A percentile compares a stretch with the other conserved stretches of the same genome.
phyloP scores from a whole-genome alignment of 2,113 vertebrate species.

The Limanda limanda region DNA sequence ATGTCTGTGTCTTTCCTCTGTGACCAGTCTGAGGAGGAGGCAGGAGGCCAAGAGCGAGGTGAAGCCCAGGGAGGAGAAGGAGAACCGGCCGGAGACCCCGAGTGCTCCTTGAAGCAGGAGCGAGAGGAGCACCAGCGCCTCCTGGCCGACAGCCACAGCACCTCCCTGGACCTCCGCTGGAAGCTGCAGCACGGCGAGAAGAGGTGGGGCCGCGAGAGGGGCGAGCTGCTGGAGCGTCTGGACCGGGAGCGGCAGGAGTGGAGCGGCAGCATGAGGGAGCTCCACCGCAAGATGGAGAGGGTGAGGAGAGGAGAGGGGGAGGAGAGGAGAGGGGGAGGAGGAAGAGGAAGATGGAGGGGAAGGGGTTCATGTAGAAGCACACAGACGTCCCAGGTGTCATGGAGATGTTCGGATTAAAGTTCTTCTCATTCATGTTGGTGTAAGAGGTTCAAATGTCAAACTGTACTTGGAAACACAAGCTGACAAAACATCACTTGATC shows the following conservation, averaged over 20 bases:
- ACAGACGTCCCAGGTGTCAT: background rate
- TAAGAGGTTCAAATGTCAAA: too few relatives aligned
- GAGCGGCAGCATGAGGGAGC: constrained; percentile 88
- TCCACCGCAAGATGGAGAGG: constrained; percentile 89
- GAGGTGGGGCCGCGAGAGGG: constrained; percentile 90
- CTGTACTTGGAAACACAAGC: too few relatives aligned
- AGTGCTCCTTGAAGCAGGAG: constrained; percentile 82
- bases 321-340: background rate
- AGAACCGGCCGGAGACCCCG: constrained; percentile 46
- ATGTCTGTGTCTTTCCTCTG: constrained; percentile 10
- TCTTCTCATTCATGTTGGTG: too few relatives aligned
- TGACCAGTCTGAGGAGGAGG: constrained; percentile 69
- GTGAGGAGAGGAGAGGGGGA: constrained; percentile 69
- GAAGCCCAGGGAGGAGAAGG: constrained; percentile 59
- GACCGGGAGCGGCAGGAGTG: constrained; percentile 89
- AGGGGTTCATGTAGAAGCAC: too few relatives aligned
- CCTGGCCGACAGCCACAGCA: constrained; percentile 89
- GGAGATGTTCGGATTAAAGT: background rate
- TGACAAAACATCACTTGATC: too few relatives aligned
- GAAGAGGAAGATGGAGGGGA: too few relatives aligned
- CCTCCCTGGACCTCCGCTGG: constrained; percentile 92
- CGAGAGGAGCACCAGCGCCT: constrained; percentile 90
- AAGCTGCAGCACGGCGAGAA: constrained; percentile 92
- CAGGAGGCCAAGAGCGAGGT: constrained; percentile 15
- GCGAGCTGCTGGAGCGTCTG: constrained; percentile 88